phyloP scores from a whole-genome alignment of 2,113 vertebrate genomes.

The Caranx ignobilis region DNA sequence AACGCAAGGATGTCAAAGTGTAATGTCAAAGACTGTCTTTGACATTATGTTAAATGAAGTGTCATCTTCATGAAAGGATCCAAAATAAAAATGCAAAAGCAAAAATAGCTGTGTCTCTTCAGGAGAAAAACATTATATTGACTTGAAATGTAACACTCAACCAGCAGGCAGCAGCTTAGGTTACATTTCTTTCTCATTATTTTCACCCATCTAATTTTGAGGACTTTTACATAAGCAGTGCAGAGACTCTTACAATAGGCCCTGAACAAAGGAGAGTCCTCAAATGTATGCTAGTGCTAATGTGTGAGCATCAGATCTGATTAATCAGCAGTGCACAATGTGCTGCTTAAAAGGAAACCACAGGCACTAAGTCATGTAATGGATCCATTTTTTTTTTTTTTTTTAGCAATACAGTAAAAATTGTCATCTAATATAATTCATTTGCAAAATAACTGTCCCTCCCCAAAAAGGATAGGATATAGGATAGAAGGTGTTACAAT shows the following conservation, averaged over 20 bases:
- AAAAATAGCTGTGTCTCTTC: constrained; percentile 6
- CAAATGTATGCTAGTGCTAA: neutral
- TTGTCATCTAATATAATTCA: neutral
- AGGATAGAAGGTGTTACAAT: neutral
- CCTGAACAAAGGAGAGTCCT: neutral
- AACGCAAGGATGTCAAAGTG: too few species aligned
- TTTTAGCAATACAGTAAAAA: neutral
- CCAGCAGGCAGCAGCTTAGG: constrained; percentile 18
- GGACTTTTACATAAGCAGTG: neutral
- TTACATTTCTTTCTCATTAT: neutral
- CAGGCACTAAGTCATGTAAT: neutral
- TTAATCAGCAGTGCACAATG: neutral
- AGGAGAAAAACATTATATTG: neutral
- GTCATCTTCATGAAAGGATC: constrained; percentile 93
- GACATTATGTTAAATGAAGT: constrained; percentile 92
- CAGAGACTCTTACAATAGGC: neutral
- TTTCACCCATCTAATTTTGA: neutral
- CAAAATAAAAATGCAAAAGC: constrained; percentile 72
- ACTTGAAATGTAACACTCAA: neutral
- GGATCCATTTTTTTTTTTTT: neutral
- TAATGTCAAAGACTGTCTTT: constrained; percentile 70
- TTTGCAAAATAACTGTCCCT: neutral
- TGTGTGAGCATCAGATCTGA: neutral
- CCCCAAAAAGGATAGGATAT: neutral
- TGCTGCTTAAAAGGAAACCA: too few species aligned